Evolutionary conservation across 2,113 vertebrate species (phyloP), one percentile per base, ranked within the genome.

Genomic region (Atractosteus spatula): DNA sequence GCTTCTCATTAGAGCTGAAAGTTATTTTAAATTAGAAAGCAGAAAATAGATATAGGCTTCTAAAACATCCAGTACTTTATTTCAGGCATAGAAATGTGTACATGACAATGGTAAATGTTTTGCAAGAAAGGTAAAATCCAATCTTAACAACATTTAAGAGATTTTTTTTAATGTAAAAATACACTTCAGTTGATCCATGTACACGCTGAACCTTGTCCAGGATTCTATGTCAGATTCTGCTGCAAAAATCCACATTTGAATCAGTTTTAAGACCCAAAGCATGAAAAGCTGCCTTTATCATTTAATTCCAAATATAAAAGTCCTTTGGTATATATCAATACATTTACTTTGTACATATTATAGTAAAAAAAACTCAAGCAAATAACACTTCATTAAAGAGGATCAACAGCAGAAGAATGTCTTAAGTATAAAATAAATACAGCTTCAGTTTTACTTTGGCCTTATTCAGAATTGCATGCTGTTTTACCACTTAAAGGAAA

Each of bases 301-400:
- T 72, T 72, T 77, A 67, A 74, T 73, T 73, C 70, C 73, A 67
- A 67, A 76, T 75, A 55, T 65, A 67, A 69, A 74, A 74, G 70
- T 69, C 73, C 73, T 17, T 76, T 62, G 70, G 62, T 65, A 66
- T 47, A n/a, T 70, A 72, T 17, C 71, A 70, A 71, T 74, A 67
- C 59, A 66, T 68, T 63, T 44, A 76, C 63, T 73, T 47, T 16
- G 62, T 47, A 62, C 62, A 76, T 55, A 56, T 73, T 75, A 54
- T 69, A 16, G 10, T 76, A 70, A 78, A 56, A 17, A 11, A 51
- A 51, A 51, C 57, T 80, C 63, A 79, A 76, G 74, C 14, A 73
- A 72, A 42, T 85, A 90, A 86, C 90, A 91, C 85, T 87, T 87
- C 61, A 82, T 70, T 59, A 77, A 74, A 73, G 72, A 66, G 68